Conservation (phyloP, 2,888 invertebrate genomes). For the Eretmocerus hayati region DNA sequence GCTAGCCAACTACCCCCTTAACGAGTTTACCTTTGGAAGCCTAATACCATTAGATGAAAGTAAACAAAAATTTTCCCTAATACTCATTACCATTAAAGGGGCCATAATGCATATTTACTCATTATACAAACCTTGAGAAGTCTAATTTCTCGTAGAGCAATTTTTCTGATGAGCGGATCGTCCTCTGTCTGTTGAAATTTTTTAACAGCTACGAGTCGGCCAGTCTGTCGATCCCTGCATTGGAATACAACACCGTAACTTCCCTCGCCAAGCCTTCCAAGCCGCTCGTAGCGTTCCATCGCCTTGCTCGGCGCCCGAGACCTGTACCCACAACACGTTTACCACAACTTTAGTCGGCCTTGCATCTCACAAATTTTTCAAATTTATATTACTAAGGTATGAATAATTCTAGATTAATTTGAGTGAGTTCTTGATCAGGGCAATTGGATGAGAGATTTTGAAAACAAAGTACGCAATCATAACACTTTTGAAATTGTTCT, state of each 20-base stretch:
- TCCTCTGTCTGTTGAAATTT: constrained; percentile 96
- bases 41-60: too few relatives aligned
- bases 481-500: too few relatives aligned
- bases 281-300: constrained; percentile 92
- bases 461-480: too few relatives aligned
- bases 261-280: constrained; percentile 90
- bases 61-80: too few relatives aligned
- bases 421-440: too few relatives aligned
- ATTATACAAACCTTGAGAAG: constrained; percentile 93
- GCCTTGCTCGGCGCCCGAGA: constrained; percentile 76
- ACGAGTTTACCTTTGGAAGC: too few relatives aligned
- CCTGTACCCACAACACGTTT: constrained; percentile 47
- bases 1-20: too few relatives aligned
- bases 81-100: too few relatives aligned
- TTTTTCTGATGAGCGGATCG: constrained; percentile 92
- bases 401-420: too few relatives aligned
- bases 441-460: not conserved
- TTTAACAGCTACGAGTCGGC: constrained; percentile 92
- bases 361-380: too few relatives aligned
- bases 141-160: constrained; percentile 88
- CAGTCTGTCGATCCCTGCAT: constrained; percentile 89
- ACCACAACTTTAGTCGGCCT: constrained; percentile 11
- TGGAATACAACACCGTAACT: constrained; percentile 95
- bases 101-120: too few relatives aligned
- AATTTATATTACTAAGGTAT: too few relatives aligned